These are phyloP conservation scores for Sericinus montela DNA, from an alignment of 2,888 invertebrate species.

Conservation along the genomic window DNA sequence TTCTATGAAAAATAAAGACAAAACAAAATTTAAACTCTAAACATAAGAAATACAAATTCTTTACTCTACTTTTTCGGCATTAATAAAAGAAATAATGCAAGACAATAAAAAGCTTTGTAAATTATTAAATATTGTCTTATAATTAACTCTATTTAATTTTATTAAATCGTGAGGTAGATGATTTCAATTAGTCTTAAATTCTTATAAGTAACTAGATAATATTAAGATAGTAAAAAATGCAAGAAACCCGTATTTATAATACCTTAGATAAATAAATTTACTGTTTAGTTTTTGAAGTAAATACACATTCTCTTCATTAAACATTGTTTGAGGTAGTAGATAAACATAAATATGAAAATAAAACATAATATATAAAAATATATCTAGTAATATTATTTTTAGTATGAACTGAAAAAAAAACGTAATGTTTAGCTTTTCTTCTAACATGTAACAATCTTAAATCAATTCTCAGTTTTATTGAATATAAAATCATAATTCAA, in stretches of 20 bases:
- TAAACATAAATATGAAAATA: no score
- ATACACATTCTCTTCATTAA: no score
- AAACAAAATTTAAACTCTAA: slow-evolving; percentile 75
- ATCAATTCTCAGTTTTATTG: no score
- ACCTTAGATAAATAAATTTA: slow-evolving; percentile 24
- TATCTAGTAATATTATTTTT: no score
- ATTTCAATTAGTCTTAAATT: slow-evolving; percentile 73
- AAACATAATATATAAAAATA: no score
- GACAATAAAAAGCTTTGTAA: slow-evolving; percentile 61
- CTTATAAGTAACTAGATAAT: slow-evolving; percentile 51
- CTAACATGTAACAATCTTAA: no score
- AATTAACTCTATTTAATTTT: slow-evolving; percentile 66
- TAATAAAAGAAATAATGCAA: slow-evolving; percentile 49
- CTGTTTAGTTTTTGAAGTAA: no score
- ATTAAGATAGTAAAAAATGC: slow-evolving; percentile 37
- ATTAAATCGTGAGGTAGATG: slow-evolving; percentile 78
- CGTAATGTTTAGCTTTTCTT: no score
- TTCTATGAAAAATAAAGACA: slow-evolving; percentile 71
- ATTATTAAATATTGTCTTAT: slow-evolving; percentile 65
- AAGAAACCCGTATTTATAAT: slow-evolving; percentile 43
- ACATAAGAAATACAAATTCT: slow-evolving; percentile 58
- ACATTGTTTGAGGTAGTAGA: no score
- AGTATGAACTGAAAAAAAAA: no score
- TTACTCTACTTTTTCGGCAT: slow-evolving; percentile 55
- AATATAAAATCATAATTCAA: no score